Evolutionary conservation across 1,140 invertebrate species (phyloP).

Genomic region (Zaprionus ornatus): DNA sequence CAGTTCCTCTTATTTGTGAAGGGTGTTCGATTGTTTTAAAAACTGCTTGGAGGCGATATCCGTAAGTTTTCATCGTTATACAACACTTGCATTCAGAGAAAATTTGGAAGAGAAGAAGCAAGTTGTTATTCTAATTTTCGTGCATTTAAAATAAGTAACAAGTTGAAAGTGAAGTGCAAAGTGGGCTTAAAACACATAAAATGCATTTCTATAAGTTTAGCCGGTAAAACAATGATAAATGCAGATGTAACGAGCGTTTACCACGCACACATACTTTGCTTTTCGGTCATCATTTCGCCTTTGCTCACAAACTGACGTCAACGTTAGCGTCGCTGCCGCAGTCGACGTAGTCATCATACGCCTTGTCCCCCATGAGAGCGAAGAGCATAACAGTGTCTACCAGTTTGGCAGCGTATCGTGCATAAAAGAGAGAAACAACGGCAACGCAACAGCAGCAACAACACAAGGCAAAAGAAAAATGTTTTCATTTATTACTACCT

Average conservation of each 20-base stretch:
- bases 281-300: constrained; percentile 68
- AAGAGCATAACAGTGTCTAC: constrained; percentile 70
- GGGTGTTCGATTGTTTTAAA: constrained; percentile 8
- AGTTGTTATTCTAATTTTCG: constrained; percentile 52
- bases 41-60: neutral
- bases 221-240: constrained; percentile 58
- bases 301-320: constrained; percentile 51
- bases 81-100: constrained; percentile 42
- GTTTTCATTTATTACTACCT: constrained; percentile 71
- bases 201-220: constrained; percentile 54
- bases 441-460: constrained; percentile 63
- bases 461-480: constrained; percentile 64
- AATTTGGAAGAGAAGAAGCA: constrained; percentile 51
- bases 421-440: constrained; percentile 65
- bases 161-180: constrained; percentile 49
- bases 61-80: neutral
- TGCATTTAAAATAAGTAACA: constrained; percentile 54
- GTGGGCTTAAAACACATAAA: constrained; percentile 45
- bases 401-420: constrained; percentile 46
- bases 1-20: neutral
- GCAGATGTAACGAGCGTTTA: constrained; percentile 47
- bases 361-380: constrained; percentile 64
- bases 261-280: constrained; percentile 56
- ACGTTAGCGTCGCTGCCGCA: constrained; percentile 52
- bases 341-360: constrained; percentile 48